Conservation (phyloP, 2,113 vertebrate genomes). For the Pipa parva region DNA sequence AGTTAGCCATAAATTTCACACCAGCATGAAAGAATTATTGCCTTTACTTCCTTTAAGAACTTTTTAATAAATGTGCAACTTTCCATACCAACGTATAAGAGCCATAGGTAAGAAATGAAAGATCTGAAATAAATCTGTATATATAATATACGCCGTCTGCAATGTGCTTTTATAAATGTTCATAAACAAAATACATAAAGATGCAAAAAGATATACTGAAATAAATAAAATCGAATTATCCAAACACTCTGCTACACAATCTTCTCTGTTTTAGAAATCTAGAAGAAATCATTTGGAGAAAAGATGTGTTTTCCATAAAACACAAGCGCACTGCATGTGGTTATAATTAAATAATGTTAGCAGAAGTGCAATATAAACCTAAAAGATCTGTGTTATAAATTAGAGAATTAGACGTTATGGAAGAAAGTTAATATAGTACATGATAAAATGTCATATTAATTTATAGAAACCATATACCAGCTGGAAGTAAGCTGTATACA, state of each 20-base stretch:
- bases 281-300: conserved; percentile 13
- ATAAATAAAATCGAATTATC: conserved; percentile 33
- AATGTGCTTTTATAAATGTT: neutral
- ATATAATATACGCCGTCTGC: conserved; percentile 24
- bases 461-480: conserved; percentile 37
- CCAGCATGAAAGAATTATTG: conserved; percentile 33
- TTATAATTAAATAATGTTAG: conserved; percentile 42
- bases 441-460: conserved; percentile 42
- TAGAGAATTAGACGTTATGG: conserved; percentile 39
- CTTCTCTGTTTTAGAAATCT: conserved; percentile 35
- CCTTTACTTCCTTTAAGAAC: conserved; percentile 43
- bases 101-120: conserved; percentile 1
- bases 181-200: no score
- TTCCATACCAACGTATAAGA: conserved; percentile 6
- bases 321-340: conserved; percentile 28
- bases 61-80: conserved; percentile 31
- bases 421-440: conserved; percentile 38
- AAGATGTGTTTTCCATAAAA: conserved; percentile 39
- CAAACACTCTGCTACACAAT: conserved; percentile 9
- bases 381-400: conserved; percentile 41
- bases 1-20: conserved; percentile 52
- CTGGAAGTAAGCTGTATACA: conserved; percentile 15
- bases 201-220: conserved; percentile 29
- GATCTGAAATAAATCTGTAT: neutral
- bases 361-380: conserved; percentile 38